Evolutionary conservation across 2,888 invertebrate genomes (phyloP).

Genomic region (Tipula confusa): DNA sequence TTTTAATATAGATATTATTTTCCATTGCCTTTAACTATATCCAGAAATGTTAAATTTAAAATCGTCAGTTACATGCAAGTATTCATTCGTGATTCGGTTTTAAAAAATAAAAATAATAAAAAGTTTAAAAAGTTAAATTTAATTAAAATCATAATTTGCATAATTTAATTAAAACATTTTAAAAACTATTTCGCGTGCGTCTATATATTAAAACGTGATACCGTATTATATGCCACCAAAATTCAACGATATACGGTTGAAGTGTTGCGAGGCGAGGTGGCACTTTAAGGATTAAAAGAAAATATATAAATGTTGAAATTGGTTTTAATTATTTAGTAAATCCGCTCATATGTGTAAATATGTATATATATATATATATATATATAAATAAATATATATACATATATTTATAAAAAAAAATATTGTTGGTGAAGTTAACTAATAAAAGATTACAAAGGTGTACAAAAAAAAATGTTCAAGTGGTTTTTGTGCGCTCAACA

Average conservation of each 20-base stretch:
- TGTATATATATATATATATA: background rate
- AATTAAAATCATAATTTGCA: background rate
- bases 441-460: conserved; percentile 8
- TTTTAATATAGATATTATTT: conserved; percentile 27
- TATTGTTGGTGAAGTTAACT: background rate
- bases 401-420: background rate
- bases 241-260: background rate
- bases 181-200: background rate
- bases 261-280: background rate
- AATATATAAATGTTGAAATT: background rate
- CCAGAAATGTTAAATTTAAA: conserved; percentile 29
- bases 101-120: background rate
- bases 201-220: background rate
- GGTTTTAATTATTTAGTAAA: background rate
- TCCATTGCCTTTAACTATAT: conserved; percentile 30
- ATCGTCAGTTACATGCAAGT: conserved; percentile 30
- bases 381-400: background rate
- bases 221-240: background rate
- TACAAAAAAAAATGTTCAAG: background rate
- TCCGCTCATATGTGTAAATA: background rate
- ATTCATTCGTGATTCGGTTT: conserved; percentile 28
- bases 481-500: background rate
- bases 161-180: background rate
- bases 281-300: background rate
- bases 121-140: background rate